These are phyloP conservation scores for Melanotaenia maccullochi DNA, from an alignment of 2,797 vertebrate genomes.

Conservation along the genomic window DNA sequence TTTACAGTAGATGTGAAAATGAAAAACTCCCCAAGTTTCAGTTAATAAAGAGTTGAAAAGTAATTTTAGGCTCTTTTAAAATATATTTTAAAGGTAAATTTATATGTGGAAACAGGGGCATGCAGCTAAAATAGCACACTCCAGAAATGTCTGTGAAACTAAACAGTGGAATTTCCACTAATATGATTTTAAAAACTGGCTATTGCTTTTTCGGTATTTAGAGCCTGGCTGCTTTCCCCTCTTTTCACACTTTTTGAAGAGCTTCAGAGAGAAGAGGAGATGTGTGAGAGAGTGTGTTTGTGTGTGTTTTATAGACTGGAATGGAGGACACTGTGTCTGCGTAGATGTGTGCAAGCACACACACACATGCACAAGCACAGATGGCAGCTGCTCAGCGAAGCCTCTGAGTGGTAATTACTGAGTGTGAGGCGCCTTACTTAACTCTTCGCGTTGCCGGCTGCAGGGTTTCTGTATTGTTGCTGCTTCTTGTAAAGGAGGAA, in stretches of 20 bases:
- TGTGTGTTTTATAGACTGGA: constrained; percentile 45
- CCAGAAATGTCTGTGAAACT: constrained; percentile 32
- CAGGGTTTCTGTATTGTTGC: constrained; percentile 74
- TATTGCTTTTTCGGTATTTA: constrained; percentile 37
- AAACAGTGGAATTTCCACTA: constrained; percentile 50
- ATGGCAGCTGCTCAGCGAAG: constrained; percentile 84
- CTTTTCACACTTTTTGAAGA: constrained; percentile 59
- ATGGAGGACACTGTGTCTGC: constrained; percentile 56
- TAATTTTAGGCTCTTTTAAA: too few species aligned
- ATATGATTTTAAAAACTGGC: constrained; percentile 44
- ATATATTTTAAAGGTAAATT: background rate
- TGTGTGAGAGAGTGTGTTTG: constrained; percentile 24
- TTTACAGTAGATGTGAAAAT: too few species aligned
- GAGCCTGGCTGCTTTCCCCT: constrained; percentile 48
- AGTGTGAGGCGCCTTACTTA: constrained; percentile 82
- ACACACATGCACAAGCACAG: constrained; percentile 71
- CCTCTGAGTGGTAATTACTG: constrained; percentile 81
- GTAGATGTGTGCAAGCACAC: constrained; percentile 51
- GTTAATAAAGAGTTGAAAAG: too few species aligned
- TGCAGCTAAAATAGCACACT: constrained; percentile 4
- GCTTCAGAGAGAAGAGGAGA: constrained; percentile 51
- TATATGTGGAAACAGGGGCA: background rate
- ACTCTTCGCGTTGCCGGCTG: constrained; percentile 78
- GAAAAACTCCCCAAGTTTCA: too few species aligned
- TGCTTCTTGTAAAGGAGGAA: constrained; percentile 52